Evolutionary conservation across 2,113 vertebrate genomes (phyloP), one percentile per base, ranked within the genome.

Genomic region (Haemorhous mexicanus): DNA sequence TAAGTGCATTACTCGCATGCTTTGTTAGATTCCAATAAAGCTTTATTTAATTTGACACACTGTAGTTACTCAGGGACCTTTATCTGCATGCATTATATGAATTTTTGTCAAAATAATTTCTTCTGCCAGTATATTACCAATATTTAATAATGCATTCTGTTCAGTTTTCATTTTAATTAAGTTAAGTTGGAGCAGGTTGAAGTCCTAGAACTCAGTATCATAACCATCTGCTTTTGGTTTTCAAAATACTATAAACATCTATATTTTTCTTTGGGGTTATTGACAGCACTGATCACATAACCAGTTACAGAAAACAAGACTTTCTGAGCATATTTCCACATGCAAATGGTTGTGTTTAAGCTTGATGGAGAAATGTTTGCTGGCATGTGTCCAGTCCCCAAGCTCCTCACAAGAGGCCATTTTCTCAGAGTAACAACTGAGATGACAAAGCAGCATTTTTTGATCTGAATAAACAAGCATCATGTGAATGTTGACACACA

Each of bases 51-150:
- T 96, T 95, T 97, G 96, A 97, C 90, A 94, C 84, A 94, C 84
- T 89, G 80, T 64, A 49, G 66, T 80, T 85, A 92, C 90, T 97
- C 78, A 7, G 93, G 84, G 95, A 87, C 87, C 84, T 94, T 97
- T 92, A 94, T 97, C 84, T 96, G 93, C 96, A 97, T 96, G 94
- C 83, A 95, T 97, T 97, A 95, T 96, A 94, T 95, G 94, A 97
- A 95, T 96, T 98, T 96, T 97, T 97, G 93, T 98, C 97, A 96
- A 96, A 98, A 97, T 95, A 95, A 96, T 96, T 97, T 96, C 81
- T 76, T 92, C 91, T 91, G 67, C 91, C 73, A 21, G 46, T 94
- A 80, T 96, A 96, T 97, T 97, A 97, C 92, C 96, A 97, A 93
- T 97, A 96, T 91, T 89, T 96, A 97, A 96, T 96, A 97, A 96